Percentiles rank a stretch among this genome's conserved stretches.
phyloP scores from a whole-genome alignment of 2,113 vertebrate genomes.

The Athene cunicularia region DNA sequence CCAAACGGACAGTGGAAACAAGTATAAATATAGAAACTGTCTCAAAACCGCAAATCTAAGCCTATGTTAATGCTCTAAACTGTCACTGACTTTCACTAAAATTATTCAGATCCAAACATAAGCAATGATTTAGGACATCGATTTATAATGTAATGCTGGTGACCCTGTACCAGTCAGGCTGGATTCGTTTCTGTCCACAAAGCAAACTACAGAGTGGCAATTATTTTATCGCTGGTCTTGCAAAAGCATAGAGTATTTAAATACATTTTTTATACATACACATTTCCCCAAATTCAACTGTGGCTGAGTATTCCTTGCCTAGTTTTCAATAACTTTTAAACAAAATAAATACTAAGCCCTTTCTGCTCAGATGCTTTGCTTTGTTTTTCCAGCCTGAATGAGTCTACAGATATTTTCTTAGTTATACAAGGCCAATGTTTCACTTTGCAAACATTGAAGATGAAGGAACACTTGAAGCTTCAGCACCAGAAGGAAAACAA shows the following conservation, averaged over 20 bases:
- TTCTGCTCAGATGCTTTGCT: constrained; percentile 37
- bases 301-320: neutral
- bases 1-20: constrained; percentile 55
- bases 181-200: constrained; percentile 30
- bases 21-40: constrained; percentile 69
- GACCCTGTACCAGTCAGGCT: constrained; percentile 61
- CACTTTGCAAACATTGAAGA: constrained; percentile 65
- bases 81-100: constrained; percentile 55
- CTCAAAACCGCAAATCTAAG: constrained; percentile 66
- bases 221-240: constrained; percentile 41
- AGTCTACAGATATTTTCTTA: constrained; percentile 57
- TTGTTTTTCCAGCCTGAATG: constrained; percentile 60
- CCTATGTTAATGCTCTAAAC: constrained; percentile 70
- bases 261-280: neutral
- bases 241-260: neutral
- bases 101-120: constrained; percentile 61
- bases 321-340: constrained; percentile 36
- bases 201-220: constrained; percentile 21
- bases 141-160: constrained; percentile 65
- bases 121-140: constrained; percentile 56
- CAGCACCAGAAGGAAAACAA: constrained; percentile 78
- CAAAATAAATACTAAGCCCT: constrained; percentile 60
- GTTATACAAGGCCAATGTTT: constrained; percentile 64
- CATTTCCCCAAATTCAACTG: constrained; percentile 24
- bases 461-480: constrained; percentile 73